Percentiles rank a stretch among this genome's conserved stretches.
Conservation (phyloP, 2,113 vertebrate species). For the Pachypanchax playfairii region DNA sequence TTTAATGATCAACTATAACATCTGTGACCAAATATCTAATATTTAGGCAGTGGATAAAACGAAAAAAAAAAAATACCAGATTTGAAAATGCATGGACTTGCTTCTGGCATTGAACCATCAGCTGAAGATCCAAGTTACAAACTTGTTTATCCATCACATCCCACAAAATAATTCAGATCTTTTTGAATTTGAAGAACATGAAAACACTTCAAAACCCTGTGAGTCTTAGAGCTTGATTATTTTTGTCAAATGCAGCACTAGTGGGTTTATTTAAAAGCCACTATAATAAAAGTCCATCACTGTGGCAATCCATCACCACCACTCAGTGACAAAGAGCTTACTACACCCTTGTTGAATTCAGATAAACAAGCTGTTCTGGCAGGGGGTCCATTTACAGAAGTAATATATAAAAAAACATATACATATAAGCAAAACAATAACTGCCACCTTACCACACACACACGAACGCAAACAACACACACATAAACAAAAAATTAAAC, state of each 20-base stretch:
- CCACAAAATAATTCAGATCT: not conserved
- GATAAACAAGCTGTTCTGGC: slow-evolving; percentile 63
- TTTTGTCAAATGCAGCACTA: slow-evolving; percentile 75
- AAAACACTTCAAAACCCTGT: not conserved
- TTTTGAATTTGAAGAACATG: too few relatives aligned
- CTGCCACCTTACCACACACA: not conserved
- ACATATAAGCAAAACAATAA: too few relatives aligned
- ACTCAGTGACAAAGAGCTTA: slow-evolving; percentile 61
- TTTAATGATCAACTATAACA: too few relatives aligned
- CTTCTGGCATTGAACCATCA: not conserved
- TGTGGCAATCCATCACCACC: slow-evolving; percentile 65
- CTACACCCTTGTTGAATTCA: slow-evolving; percentile 61
- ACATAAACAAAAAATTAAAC: slow-evolving; percentile 10
- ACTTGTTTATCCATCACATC: not conserved
- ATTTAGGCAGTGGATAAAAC: too few relatives aligned
- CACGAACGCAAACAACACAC: slow-evolving; percentile 7
- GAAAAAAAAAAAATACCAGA: not conserved
- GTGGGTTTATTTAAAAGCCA: slow-evolving; percentile 62
- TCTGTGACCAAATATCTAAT: too few relatives aligned
- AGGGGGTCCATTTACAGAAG: slow-evolving; percentile 9
- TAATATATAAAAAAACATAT: too few relatives aligned
- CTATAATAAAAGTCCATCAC: slow-evolving; percentile 74
- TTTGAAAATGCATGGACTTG: not conserved
- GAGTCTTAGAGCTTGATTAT: slow-evolving; percentile 65
- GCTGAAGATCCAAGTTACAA: not conserved